These are phyloP conservation scores for Nothocercus nigrocapillus DNA, from an alignment of 2,113 vertebrate species.

Conservation along the genomic window DNA sequence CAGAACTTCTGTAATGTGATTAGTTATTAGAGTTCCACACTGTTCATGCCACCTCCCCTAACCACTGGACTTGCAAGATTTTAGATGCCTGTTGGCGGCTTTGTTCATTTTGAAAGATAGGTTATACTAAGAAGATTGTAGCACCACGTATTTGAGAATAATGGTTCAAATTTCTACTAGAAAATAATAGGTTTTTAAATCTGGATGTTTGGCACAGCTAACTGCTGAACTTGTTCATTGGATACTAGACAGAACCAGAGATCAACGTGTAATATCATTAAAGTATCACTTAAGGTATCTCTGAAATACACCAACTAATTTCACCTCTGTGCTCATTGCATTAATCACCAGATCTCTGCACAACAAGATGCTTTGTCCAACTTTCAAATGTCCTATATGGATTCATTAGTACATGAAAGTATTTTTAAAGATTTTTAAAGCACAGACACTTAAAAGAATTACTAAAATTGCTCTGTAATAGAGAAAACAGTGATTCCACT, in stretches of 20 bases:
- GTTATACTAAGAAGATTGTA: background rate
- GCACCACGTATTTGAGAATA: background rate
- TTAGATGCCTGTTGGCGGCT: background rate
- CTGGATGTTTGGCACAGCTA: background rate
- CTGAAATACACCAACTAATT: background rate
- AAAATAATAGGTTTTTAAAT: background rate
- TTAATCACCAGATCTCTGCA: background rate
- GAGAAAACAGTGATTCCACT: slow-evolving; percentile 24
- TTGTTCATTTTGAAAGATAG: background rate
- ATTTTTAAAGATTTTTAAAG: slow-evolving; percentile 17
- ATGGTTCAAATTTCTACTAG: background rate
- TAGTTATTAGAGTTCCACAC: background rate
- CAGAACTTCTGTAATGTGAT: fast-evolving
- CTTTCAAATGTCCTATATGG: background rate
- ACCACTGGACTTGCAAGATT: background rate
- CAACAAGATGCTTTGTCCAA: background rate
- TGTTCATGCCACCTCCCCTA: background rate
- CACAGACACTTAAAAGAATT: background rate
- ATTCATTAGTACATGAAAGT: background rate
- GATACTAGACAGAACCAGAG: background rate
- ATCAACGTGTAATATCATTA: background rate
- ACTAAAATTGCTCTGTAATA: slow-evolving; percentile 2
- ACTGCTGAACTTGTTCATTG: background rate
- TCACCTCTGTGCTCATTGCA: background rate
- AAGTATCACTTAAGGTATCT: background rate